phyloP scores from a whole-genome alignment of 2,888 invertebrate genomes.

The Scaptomyza reducta region DNA sequence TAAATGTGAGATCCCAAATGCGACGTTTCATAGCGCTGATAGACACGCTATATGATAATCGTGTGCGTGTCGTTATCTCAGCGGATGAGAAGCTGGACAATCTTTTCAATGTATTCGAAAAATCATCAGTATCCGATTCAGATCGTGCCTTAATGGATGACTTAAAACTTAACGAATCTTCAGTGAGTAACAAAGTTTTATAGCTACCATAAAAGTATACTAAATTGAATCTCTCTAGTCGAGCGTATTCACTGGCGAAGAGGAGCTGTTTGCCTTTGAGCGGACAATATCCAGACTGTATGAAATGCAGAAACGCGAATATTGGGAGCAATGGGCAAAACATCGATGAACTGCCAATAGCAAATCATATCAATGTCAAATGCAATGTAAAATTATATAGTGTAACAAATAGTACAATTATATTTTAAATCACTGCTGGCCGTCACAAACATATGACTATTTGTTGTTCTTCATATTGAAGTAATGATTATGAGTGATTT shows the following conservation, averaged over 20 bases:
- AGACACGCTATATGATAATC: conserved; percentile 97
- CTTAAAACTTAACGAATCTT: conserved; percentile 91
- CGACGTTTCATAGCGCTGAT: conserved; percentile 98
- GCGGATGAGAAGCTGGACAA: conserved; percentile 91
- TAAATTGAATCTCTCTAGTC: conserved; percentile 85
- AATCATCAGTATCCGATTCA: conserved; percentile 87
- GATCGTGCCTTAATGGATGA: conserved; percentile 97
- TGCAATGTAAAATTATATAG: conserved; percentile 48
- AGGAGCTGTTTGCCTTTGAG: conserved; percentile 98
- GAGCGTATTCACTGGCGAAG: conserved; percentile 98
- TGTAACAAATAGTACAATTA: conserved; percentile 39
- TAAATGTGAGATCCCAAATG: conserved; percentile 92
- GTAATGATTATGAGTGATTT: not conserved
- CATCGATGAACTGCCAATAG: conserved; percentile 73
- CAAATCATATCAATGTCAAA: conserved; percentile 6
- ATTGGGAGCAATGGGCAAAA: conserved; percentile 94
- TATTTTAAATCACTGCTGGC: conserved; percentile 10
- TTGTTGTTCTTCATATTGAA: conserved; percentile 28
- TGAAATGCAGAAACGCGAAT: conserved; percentile 98
- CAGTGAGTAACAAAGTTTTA: conserved; percentile 85
- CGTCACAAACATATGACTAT: conserved; percentile 27
- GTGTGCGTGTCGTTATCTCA: conserved; percentile 93
- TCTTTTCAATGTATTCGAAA: conserved; percentile 86
- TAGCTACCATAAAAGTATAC: not conserved
- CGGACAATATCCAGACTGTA: conserved; percentile 95